Base-by-base conservation (phyloP, 92 coral and sea anemone genomes). In the Blastomussa wellsi region DNA sequence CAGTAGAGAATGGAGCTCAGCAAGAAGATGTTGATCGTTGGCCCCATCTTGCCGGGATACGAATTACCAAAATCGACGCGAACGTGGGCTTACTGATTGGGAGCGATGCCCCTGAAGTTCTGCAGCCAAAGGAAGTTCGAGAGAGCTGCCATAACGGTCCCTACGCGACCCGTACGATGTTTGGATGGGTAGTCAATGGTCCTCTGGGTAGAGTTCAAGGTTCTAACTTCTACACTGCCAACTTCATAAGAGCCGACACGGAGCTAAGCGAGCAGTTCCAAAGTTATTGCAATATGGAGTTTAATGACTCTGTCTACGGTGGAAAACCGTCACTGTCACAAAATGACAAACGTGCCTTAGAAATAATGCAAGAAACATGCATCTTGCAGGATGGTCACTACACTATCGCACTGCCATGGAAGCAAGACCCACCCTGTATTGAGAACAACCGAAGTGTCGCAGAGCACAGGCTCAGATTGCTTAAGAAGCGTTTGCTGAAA, bases 371-470 rank as follows among this genome's bases (percentile, higher is more conserved):
- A 31, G 78, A 82, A 8, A 90, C 90, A 20, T 78, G 60, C 11
- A 26, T 65, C 14, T 62, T 85, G 44, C 55, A 72, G 49, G 83
- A 90, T 15, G 93, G 93, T 0, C 93, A 90, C 57, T 88, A 93
- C 77, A 71, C 78, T 31, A 77, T 90, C 10, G 93, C 88, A 7
- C 68, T 93, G 64, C 92, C 90, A 24, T 90, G 92, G 92, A 76
- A 44, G 67, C 59, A 71, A 20, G 77, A 77, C 51, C 82, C 92
- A 16, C 80, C 92, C 1, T 33, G 39, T 24, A 80, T 90, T 14
- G 80, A 83, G 14, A 81, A 86, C 78, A 90, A 90, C 84, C 86
- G 66, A 29, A 16, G 68, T 22, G 24, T 85, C 13, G 89, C 89
- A 3, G 66, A 74, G 41, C 92, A 85, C 59, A 68, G 87, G 17